Evolutionary conservation across 2,113 vertebrate genomes (phyloP).

Genomic region (Pteruthius melanotis): DNA sequence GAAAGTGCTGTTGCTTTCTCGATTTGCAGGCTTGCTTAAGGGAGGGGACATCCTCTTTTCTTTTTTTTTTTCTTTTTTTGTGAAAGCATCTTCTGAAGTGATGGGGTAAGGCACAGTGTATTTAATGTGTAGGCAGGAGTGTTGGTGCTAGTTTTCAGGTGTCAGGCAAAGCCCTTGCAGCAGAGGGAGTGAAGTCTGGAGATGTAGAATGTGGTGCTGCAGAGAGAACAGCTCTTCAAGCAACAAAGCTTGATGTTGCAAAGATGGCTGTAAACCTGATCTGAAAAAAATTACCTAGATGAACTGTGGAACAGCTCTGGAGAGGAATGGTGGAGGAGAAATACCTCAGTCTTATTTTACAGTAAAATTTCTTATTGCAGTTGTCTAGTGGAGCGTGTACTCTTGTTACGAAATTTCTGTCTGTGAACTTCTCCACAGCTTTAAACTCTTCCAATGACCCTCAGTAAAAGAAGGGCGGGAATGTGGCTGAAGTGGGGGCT

Average conservation of each 20-base stretch:
- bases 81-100: neutral
- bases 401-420: neutral
- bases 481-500: neutral
- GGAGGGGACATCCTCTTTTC: neutral
- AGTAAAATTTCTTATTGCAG: neutral
- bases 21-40: neutral
- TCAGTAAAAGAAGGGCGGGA: neutral
- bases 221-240: neutral
- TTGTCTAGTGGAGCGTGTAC: neutral
- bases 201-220: neutral
- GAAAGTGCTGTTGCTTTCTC: neutral
- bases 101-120: neutral
- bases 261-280: neutral
- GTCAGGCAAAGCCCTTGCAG: neutral
- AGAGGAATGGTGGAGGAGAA: neutral
- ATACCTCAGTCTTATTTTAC: neutral
- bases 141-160: neutral
- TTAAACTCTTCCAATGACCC: neutral
- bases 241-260: neutral
- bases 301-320: neutral
- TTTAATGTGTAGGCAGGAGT: neutral
- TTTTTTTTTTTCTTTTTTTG: neutral
- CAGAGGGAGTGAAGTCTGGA: neutral
- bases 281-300: neutral
- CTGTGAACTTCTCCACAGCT: neutral